Evolutionary conservation across 2,888 invertebrate genomes (phyloP), one percentile per base, ranked within the genome.

Genomic region (Lymantria monacha): DNA sequence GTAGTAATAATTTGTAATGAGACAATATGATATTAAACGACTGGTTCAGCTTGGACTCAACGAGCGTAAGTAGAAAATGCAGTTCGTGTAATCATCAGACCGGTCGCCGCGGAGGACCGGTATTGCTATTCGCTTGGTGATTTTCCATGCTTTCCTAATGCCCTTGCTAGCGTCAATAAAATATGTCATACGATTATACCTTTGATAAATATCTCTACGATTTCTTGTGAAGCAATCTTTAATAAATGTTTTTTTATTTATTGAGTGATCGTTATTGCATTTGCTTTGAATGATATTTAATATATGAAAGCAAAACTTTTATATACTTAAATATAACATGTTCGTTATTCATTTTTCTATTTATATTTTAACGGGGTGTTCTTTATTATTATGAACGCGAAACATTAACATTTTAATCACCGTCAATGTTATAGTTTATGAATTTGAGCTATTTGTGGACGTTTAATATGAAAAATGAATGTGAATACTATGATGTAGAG

Each of bases 111-210:
- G 59, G 22, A 38, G 47, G 70, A 81, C 85, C 83, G 82, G 85
- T 81, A 54, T 45, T 8, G 8, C 15, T 41, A 31, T 42, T 11
- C 63, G 44, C 36, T 46, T 64, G 84, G 83, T 81, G 80, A 85
- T 79, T 85, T 81, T 80, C 80, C 78, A 65, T 79, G 79, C 83
- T 85, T 87, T 85, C 78, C 83, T 74, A 69, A 30, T 10, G 14
- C 7, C 22, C 42, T 37, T 41, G n/a, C 15, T 37, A 13, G 8
- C 37, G 41, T 36, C 46, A 46, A 46, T 22, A 40, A 30, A 51
- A 43, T 47, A 41, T 40, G 47, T 41, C 44, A 9, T 44, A 9
- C 30, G 49, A 58, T 53, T 51, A 49, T 51, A 42, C 46, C 62
- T 48, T 40, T 46, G 49, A 38, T 36, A 47, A 42, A 3, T 22